These are phyloP conservation scores for Poeciliopsis paucimaculata DNA, from an alignment of 2,797 vertebrate genomes.

Conservation along the genomic window DNA sequence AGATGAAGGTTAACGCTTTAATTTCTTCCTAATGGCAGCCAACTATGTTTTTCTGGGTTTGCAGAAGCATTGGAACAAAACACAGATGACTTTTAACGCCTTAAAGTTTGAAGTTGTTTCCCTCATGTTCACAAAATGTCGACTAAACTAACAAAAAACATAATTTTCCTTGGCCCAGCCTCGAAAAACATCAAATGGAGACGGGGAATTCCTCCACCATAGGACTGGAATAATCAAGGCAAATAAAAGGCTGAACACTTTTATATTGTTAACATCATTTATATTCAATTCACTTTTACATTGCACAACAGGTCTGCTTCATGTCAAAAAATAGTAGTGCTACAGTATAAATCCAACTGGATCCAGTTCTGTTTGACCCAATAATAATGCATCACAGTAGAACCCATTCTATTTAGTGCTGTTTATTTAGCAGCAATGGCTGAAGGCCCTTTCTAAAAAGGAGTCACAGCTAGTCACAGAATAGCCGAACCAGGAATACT, in stretches of 20 bases:
- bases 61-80: background rate
- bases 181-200: background rate
- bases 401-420: background rate
- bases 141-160: background rate
- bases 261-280: background rate
- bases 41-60: background rate
- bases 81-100: background rate
- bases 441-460: background rate
- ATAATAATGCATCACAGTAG: background rate
- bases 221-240: background rate
- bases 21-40: background rate
- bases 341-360: background rate
- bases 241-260: background rate
- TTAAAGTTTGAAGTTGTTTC: background rate
- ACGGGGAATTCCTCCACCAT: background rate
- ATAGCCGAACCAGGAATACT: background rate
- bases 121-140: background rate
- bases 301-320: background rate
- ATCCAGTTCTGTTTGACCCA: background rate
- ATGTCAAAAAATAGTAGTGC: background rate
- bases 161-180: background rate
- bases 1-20: background rate
- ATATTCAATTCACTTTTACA: background rate
- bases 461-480: background rate
- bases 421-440: background rate